These are phyloP conservation scores for Regulus satrapa DNA, from an alignment of 2,113 vertebrate genomes.

Conservation along the genomic window DNA sequence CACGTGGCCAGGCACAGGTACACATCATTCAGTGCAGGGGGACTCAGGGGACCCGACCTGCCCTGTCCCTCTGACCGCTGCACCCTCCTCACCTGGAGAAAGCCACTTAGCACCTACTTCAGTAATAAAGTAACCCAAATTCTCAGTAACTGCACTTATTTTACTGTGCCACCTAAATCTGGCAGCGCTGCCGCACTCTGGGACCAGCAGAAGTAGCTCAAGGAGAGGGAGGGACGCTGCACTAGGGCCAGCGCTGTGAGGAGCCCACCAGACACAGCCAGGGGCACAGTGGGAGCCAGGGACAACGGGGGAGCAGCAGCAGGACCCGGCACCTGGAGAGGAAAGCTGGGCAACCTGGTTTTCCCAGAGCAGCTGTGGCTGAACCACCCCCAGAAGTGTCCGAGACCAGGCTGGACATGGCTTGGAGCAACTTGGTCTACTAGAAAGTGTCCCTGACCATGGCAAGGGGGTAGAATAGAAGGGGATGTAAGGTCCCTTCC, in stretches of 20 bases:
- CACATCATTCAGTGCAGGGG: accelerated
- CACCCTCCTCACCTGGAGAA: not conserved
- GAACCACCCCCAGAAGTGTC: not conserved
- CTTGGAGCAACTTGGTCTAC: not conserved
- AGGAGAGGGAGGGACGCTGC: not conserved
- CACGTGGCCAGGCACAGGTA: not conserved
- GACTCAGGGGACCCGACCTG: not conserved
- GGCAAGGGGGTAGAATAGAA: not conserved
- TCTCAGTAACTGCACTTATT: not conserved
- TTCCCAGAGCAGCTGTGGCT: not conserved
- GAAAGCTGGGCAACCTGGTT: not conserved
- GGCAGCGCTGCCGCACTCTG: not conserved
- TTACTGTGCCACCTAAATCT: constrained; percentile 35
- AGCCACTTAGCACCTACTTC: not conserved
- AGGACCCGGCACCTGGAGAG: accelerated
- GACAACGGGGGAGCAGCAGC: not conserved
- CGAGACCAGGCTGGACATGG: accelerated
- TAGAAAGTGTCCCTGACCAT: not conserved
- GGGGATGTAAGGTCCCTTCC: not conserved
- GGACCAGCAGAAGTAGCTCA: constrained; percentile 34
- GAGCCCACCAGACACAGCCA: not conserved
- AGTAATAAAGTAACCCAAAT: not conserved
- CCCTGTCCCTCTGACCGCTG: not conserved
- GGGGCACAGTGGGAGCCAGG: accelerated
- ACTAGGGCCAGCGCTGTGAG: accelerated